phyloP scores from a whole-genome alignment of 2,113 vertebrate genomes.

The Equus przewalskii region DNA sequence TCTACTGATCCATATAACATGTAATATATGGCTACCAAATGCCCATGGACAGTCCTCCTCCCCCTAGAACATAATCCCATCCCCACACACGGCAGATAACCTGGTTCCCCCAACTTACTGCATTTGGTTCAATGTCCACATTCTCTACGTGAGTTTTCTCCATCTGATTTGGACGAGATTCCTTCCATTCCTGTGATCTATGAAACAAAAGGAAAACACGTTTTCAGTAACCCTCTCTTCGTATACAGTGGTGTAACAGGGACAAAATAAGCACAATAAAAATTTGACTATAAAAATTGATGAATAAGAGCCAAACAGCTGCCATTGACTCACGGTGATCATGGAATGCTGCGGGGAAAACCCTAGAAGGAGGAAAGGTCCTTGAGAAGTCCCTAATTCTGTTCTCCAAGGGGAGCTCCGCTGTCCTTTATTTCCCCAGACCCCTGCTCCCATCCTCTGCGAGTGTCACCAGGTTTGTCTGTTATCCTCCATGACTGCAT shows the following conservation, averaged over 20 bases:
- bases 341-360: neutral
- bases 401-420: neutral
- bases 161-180: neutral
- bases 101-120: neutral
- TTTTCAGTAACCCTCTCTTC: neutral
- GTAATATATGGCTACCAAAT: neutral
- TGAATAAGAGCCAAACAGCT: neutral
- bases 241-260: neutral
- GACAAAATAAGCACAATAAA: neutral
- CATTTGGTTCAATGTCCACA: neutral
- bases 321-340: neutral
- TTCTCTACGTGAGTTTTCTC: neutral
- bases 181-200: neutral
- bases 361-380: neutral
- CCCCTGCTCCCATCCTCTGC: neutral
- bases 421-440: neutral
- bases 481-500: neutral
- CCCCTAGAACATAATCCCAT: neutral
- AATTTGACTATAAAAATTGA: neutral
- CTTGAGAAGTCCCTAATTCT: neutral
- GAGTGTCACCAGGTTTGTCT: neutral
- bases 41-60: neutral
- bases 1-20: neutral
- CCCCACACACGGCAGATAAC: neutral
- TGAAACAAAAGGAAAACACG: neutral